A percentile compares a stretch with the other conserved stretches of the same genome.
phyloP scores from a whole-genome alignment of 2,888 invertebrate genomes.

The Drosophila emarginata region DNA sequence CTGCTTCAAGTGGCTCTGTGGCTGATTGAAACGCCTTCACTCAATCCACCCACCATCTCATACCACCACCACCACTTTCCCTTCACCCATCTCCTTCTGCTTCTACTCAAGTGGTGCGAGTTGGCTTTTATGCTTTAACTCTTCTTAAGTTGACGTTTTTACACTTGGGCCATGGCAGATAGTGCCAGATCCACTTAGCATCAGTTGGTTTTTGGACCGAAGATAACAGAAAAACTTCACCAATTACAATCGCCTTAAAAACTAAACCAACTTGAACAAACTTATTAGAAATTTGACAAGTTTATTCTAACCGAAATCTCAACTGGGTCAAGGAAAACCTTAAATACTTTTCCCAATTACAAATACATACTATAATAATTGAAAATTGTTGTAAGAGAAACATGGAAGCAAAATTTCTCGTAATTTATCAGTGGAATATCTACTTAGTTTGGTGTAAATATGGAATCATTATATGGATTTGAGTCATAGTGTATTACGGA shows the following conservation, averaged over 20 bases:
- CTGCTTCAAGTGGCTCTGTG: constrained; percentile 9
- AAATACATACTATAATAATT: no score
- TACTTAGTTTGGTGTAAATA: no score
- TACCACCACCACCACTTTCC: neutral
- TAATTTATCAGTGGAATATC: no score
- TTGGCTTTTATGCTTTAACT: constrained; percentile 9
- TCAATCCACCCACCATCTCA: neutral
- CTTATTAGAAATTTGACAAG: neutral
- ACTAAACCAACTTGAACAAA: neutral
- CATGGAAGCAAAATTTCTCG: no score
- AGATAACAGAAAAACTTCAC: constrained; percentile 3
- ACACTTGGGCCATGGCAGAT: constrained; percentile 19
- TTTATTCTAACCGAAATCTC: neutral
- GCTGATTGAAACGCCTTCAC: constrained; percentile 38
- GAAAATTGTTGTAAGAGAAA: no score
- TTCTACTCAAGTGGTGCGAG: constrained; percentile 16
- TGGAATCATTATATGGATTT: no score
- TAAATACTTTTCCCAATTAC: neutral
- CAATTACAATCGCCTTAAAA: constrained; percentile 8
- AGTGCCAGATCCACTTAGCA: neutral
- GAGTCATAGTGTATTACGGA: no score
- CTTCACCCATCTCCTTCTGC: neutral
- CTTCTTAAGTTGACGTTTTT: constrained; percentile 21
- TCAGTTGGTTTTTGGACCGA: neutral
- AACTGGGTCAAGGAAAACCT: neutral